A percentile compares a stretch with the other conserved stretches of the same genome.
These are phyloP conservation scores for Stenurella melanura DNA, from an alignment of 2,888 invertebrate genomes.

Conservation along the genomic window DNA sequence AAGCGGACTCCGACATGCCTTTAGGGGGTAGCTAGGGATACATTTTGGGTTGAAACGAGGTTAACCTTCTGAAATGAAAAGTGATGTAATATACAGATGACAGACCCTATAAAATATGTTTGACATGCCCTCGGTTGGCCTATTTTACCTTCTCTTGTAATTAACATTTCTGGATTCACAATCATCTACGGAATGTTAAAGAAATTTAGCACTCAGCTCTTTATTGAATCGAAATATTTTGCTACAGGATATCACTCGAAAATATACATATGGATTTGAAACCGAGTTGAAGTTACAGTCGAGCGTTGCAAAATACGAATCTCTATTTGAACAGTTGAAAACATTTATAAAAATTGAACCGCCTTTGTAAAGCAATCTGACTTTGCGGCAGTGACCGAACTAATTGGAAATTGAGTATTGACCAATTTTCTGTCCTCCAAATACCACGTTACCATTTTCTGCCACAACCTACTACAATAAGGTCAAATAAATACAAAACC, in stretches of 20 bases:
- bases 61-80: slow-evolving; percentile 44
- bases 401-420: too few species aligned
- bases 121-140: slow-evolving; percentile 40
- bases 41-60: slow-evolving; percentile 45
- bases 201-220: slow-evolving; percentile 4
- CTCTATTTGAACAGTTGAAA: too few species aligned
- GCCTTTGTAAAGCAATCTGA: too few species aligned
- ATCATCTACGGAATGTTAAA: slow-evolving; percentile 13
- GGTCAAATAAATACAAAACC: too few species aligned
- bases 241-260: neutral
- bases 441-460: too few species aligned
- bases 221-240: slow-evolving; percentile 23
- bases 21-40: slow-evolving; percentile 44
- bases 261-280: neutral
- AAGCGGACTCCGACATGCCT: slow-evolving; percentile 37
- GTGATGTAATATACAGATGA: slow-evolving; percentile 44
- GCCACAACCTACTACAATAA: too few species aligned
- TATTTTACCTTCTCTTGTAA: slow-evolving; percentile 37
- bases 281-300: too few species aligned
- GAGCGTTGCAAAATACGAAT: too few species aligned
- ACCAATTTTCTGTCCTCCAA: too few species aligned
- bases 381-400: too few species aligned
- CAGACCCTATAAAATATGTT: slow-evolving; percentile 45
- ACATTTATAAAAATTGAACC: too few species aligned
- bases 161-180: slow-evolving; percentile 38